Conservation (phyloP, 2,113 vertebrate species). For the Pseudorectes ferrugineus region DNA sequence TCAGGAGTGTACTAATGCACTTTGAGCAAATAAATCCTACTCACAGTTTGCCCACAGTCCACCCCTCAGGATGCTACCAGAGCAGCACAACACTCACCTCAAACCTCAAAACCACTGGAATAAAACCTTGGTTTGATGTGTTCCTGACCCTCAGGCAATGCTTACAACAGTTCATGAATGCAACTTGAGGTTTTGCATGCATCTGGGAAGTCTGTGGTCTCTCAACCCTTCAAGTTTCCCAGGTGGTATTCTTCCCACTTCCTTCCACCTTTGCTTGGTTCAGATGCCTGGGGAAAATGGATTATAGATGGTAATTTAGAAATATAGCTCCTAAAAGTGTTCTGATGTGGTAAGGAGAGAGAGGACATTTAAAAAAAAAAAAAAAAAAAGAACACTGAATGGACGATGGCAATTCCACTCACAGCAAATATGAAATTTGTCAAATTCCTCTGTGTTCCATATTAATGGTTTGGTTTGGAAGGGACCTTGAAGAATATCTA, state of each 20-base stretch:
- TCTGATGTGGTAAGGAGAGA: not conserved
- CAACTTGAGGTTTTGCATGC: not conserved
- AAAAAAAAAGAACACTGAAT: not conserved
- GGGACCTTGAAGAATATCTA: not conserved
- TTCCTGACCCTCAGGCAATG: conserved; percentile 20
- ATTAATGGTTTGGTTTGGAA: not conserved
- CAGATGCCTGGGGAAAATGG: not conserved
- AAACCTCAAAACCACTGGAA: conserved; percentile 58
- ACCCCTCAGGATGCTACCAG: not conserved
- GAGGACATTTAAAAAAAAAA: not conserved
- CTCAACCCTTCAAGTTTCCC: conserved; percentile 8
- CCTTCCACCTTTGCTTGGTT: conserved; percentile 12
- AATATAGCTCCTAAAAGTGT: not conserved
- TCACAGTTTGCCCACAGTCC: not conserved
- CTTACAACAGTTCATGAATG: not conserved
- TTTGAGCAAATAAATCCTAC: not conserved
- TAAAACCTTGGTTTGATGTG: not conserved
- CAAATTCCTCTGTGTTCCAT: not conserved
- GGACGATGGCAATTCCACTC: not conserved
- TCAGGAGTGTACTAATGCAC: not conserved
- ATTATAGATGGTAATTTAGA: not conserved
- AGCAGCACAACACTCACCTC: not conserved
- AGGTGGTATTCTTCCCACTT: conserved; percentile 31
- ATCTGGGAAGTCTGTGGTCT: conserved; percentile 22
- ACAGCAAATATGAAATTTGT: not conserved